Evolutionary conservation across 2,888 invertebrate species (phyloP).

Genomic region (Drosophila nigricruria): DNA sequence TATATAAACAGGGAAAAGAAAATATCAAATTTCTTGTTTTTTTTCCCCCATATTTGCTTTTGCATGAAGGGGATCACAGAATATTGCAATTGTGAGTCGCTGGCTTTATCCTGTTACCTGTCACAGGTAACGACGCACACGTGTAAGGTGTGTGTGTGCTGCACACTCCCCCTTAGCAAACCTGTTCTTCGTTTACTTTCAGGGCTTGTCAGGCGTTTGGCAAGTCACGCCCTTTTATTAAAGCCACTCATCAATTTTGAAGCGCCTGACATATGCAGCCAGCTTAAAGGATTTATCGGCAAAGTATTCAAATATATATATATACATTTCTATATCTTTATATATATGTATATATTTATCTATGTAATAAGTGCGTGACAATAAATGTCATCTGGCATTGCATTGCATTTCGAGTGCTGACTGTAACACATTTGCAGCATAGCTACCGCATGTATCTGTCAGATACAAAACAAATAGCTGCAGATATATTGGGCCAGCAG

Average conservation of each 20-base stretch:
- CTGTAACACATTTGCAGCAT: slow-evolving; percentile 70
- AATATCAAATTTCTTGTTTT: slow-evolving; percentile 62
- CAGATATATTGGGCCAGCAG: slow-evolving; percentile 48
- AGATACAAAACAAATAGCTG: slow-evolving; percentile 62
- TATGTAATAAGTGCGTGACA: slow-evolving; percentile 34
- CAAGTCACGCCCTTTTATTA: slow-evolving; percentile 80
- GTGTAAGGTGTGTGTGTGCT: slow-evolving; percentile 28
- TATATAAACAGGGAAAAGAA: slow-evolving; percentile 5
- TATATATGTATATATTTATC: not conserved
- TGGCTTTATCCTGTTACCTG: slow-evolving; percentile 49
- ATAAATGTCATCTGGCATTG: slow-evolving; percentile 62
- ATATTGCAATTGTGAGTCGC: slow-evolving; percentile 46
- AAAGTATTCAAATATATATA: slow-evolving; percentile 40
- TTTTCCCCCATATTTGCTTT: not conserved
- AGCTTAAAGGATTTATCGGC: slow-evolving; percentile 74
- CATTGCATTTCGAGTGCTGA: slow-evolving; percentile 58
- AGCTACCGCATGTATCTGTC: slow-evolving; percentile 60
- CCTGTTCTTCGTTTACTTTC: not conserved
- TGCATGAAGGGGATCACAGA: slow-evolving; percentile 8
- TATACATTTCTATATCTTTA: slow-evolving; percentile 13
- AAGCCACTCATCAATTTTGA: slow-evolving; percentile 80
- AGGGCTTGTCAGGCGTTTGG: slow-evolving; percentile 26
- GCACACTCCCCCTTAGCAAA: not conserved
- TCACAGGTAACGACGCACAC: slow-evolving; percentile 57
- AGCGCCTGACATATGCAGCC: slow-evolving; percentile 69